A percentile compares a stretch with the other conserved stretches of the same genome.
phyloP scores from a whole-genome alignment of 2,888 invertebrate genomes.

The Zaprionus bogoriensis region DNA sequence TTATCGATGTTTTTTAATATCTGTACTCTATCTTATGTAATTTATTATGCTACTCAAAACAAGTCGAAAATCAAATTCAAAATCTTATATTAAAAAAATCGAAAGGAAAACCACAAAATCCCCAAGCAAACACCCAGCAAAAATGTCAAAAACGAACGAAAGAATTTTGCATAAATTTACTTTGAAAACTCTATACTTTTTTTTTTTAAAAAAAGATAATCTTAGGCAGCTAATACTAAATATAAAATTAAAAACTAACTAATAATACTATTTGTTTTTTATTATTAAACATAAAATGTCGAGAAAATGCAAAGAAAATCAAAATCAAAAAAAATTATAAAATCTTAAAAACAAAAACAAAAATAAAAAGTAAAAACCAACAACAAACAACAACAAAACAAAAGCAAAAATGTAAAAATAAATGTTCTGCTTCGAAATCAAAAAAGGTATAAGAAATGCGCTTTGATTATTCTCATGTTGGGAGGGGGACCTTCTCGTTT shows the following conservation, averaged over 20 bases:
- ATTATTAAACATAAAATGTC: conserved; percentile 48
- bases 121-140: conserved; percentile 21
- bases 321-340: conserved; percentile 15
- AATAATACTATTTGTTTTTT: conserved; percentile 54
- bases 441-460: conserved; percentile 42
- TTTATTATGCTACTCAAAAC: conserved; percentile 51
- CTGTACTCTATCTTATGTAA: conserved; percentile 42
- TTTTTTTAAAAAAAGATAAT: conserved; percentile 56
- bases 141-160: conserved; percentile 37
- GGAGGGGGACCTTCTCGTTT: neutral
- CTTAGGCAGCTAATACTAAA: conserved; percentile 62
- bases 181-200: conserved; percentile 28
- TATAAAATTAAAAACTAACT: conserved; percentile 51
- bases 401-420: conserved; percentile 61
- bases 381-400: conserved; percentile 27
- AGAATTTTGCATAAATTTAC: conserved; percentile 30
- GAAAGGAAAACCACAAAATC: conserved; percentile 24
- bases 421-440: conserved; percentile 63
- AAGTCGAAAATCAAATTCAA: conserved; percentile 7
- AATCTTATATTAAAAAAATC: conserved; percentile 12
- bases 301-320: conserved; percentile 20
- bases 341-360: conserved; percentile 12
- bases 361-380: conserved; percentile 21
- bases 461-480: conserved; percentile 9
- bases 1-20: conserved; percentile 41